Conservation (phyloP, 1,140 invertebrate genomes). For the Plodia interpunctella region DNA sequence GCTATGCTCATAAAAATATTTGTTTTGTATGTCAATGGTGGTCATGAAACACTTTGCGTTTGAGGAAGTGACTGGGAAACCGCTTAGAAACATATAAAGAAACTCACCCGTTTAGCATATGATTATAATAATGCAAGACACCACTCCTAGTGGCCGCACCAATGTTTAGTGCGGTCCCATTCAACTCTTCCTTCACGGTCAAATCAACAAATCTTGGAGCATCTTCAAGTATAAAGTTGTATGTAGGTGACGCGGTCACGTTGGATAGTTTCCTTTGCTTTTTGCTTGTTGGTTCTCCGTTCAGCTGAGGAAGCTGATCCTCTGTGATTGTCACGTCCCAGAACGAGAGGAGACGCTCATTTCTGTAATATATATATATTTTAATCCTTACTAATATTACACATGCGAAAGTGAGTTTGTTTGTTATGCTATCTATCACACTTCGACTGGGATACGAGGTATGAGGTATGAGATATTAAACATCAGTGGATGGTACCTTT, state of each 20-base stretch:
- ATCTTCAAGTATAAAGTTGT: conserved; percentile 83
- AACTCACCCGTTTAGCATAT: conserved; percentile 84
- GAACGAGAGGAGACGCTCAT: conserved; percentile 69
- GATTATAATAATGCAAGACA: conserved; percentile 86
- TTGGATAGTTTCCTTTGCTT: conserved; percentile 48
- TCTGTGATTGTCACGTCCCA: conserved; percentile 62
- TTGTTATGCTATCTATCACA: no score
- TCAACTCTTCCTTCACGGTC: conserved; percentile 62
- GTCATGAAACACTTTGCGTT: no score
- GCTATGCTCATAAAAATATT: no score
- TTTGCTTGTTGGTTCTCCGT: conserved; percentile 43
- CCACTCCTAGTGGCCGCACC: conserved; percentile 85
- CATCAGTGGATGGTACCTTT: no score
- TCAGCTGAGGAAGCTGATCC: conserved; percentile 39
- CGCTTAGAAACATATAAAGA: not conserved
- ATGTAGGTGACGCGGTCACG: conserved; percentile 43
- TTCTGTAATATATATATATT: conserved; percentile 39
- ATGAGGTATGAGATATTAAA: no score
- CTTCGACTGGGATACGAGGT: no score
- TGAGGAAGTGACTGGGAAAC: no score
- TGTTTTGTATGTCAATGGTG: no score
- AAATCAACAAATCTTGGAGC: conserved; percentile 78
- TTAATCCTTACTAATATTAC: no score
- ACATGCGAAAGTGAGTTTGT: no score
- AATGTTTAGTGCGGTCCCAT: conserved; percentile 71